Percentiles rank a stretch among this genome's conserved stretches.
Conservation (phyloP, 2,888 invertebrate species). For the Phyllotreta striolata region DNA sequence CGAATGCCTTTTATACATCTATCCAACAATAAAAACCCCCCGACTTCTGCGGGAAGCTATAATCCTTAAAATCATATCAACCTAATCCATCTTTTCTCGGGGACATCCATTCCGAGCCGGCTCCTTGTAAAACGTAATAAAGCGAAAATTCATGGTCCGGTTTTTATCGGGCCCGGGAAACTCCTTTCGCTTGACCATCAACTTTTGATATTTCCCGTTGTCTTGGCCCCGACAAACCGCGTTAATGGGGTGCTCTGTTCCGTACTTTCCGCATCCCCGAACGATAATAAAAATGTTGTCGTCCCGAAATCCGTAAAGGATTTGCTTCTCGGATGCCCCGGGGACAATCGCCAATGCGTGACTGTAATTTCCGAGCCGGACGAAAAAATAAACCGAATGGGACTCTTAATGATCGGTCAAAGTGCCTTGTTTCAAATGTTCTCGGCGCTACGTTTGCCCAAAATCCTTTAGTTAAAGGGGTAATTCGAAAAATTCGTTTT, state of each 20-base stretch:
- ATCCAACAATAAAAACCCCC: slow-evolving; percentile 1
- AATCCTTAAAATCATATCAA: slow-evolving; percentile 31
- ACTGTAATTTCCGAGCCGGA: slow-evolving; percentile 26
- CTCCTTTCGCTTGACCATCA: slow-evolving; percentile 51
- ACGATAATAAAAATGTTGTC: slow-evolving; percentile 58
- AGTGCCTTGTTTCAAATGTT: no score
- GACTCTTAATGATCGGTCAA: no score
- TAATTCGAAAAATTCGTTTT: no score
- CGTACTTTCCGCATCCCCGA: slow-evolving; percentile 50
- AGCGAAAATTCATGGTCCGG: slow-evolving; percentile 27
- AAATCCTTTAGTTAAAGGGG: no score
- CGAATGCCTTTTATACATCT: no score
- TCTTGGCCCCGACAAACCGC: slow-evolving; percentile 40
- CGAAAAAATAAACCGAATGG: background rate
- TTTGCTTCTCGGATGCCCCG: slow-evolving; percentile 28
- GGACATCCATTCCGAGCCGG: slow-evolving; percentile 26
- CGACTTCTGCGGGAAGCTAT: slow-evolving; percentile 16
- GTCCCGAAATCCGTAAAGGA: slow-evolving; percentile 57
- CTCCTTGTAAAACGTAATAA: slow-evolving; percentile 31
- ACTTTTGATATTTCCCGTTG: slow-evolving; percentile 47
- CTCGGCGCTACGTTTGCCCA: no score
- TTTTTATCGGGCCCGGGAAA: slow-evolving; percentile 18
- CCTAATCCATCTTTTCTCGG: slow-evolving; percentile 26
- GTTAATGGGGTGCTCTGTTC: slow-evolving; percentile 49
- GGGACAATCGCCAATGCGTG: slow-evolving; percentile 33